Evolutionary conservation across 2,113 vertebrate species (phyloP).

Genomic region (Macrotis lagotis): DNA sequence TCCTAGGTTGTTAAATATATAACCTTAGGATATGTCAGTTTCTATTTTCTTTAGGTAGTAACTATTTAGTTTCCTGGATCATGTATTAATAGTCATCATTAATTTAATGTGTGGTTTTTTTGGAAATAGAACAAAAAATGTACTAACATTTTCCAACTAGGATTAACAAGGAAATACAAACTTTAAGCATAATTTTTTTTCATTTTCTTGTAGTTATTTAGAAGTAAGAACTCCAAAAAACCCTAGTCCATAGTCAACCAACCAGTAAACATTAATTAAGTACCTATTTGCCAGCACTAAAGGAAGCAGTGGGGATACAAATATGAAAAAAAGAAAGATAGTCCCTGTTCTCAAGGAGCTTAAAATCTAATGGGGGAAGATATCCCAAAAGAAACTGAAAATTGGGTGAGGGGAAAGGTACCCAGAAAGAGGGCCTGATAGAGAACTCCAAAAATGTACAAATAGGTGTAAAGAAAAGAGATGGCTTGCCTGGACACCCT

Average conservation of each 20-base stretch:
- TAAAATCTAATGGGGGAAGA: not conserved
- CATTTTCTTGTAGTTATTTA: not conserved
- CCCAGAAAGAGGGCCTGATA: not conserved
- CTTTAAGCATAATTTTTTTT: not conserved
- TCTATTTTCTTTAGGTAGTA: not conserved
- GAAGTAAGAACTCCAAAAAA: not conserved
- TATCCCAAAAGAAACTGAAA: not conserved
- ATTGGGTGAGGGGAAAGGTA: not conserved
- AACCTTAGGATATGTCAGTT: not conserved
- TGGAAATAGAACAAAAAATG: not conserved
- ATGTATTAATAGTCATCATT: not conserved
- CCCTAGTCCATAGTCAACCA: not conserved
- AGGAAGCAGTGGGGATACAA: not conserved
- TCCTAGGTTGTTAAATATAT: not conserved
- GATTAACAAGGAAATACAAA: not conserved
- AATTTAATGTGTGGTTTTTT: not conserved
- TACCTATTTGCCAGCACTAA: not conserved
- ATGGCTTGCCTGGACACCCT: not conserved
- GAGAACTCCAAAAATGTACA: not conserved
- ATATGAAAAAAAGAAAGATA: not conserved
- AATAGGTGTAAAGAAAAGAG: not conserved
- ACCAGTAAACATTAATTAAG: not conserved
- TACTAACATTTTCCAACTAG: not conserved
- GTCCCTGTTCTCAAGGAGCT: not conserved
- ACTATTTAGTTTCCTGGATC: not conserved